Evolutionary conservation across 2,113 vertebrate genomes (phyloP).

Genomic region (Centropus bengalensis): DNA sequence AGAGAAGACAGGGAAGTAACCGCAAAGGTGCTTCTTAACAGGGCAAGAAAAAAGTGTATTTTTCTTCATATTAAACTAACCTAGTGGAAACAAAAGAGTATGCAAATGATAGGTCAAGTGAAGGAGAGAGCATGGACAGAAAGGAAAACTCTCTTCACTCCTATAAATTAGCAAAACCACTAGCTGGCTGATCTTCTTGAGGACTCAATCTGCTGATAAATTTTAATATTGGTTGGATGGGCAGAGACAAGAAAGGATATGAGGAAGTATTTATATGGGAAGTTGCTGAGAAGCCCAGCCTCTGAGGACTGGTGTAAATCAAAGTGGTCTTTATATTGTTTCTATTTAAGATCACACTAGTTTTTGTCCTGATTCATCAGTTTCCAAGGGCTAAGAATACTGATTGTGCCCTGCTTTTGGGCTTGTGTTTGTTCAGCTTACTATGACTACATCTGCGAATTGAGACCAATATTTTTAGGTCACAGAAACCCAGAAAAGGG

Average conservation of each 20-base stretch:
- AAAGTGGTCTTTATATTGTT: neutral
- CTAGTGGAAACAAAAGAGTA: neutral
- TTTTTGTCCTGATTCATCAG: neutral
- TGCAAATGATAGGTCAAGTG: neutral
- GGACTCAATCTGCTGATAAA: neutral
- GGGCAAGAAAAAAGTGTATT: neutral
- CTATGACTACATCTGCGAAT: neutral
- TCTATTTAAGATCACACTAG: neutral
- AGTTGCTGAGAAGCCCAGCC: neutral
- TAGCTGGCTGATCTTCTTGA: neutral
- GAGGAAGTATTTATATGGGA: neutral
- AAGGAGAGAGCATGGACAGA: neutral
- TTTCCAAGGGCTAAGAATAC: neutral
- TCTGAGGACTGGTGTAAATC: neutral
- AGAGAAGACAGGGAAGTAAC: neutral
- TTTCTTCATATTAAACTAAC: neutral
- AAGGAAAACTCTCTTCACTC: neutral
- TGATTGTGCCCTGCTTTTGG: neutral
- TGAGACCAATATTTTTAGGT: neutral
- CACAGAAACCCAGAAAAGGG: neutral
- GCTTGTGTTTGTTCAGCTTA: neutral
- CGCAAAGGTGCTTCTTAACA: neutral
- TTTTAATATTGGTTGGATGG: neutral
- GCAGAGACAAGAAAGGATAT: neutral
- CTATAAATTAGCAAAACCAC: neutral